phyloP scores from a whole-genome alignment of 2,797 vertebrate species.

The Phoeniculus purpureus region DNA sequence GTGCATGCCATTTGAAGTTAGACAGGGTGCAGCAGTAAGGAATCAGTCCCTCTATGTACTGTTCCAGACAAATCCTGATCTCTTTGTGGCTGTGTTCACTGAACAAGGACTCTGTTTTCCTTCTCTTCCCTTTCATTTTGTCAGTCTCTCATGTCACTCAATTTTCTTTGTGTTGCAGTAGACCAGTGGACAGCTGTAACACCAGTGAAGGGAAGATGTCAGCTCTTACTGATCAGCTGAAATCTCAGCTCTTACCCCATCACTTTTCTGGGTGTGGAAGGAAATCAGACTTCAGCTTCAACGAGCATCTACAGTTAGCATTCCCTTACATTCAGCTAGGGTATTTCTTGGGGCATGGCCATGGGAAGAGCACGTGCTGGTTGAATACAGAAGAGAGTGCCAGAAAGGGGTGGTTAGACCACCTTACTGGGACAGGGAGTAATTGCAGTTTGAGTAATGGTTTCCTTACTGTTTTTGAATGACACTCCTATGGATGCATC shows the following conservation, averaged over 20 bases:
- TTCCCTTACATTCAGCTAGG: not conserved
- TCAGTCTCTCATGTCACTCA: not conserved
- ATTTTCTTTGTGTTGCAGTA: not conserved
- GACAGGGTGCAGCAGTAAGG: too few species aligned
- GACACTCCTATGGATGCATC: not conserved
- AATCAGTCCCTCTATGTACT: not conserved
- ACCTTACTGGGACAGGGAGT: not conserved
- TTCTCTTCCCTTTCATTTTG: not conserved
- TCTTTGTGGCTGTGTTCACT: not conserved
- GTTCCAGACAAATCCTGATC: not conserved
- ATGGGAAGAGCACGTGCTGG: not conserved
- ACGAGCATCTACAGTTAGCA: not conserved
- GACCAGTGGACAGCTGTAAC: conserved; percentile 30
- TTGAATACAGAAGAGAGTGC: not conserved
- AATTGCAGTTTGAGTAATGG: not conserved
- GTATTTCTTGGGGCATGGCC: not conserved
- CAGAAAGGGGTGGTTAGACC: not conserved
- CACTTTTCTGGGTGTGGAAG: not conserved
- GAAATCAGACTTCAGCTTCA: not conserved
- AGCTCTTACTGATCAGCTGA: not conserved
- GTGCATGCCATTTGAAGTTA: not conserved
- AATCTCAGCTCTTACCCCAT: conserved; percentile 9
- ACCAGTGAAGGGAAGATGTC: not conserved
- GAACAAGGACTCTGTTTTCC: not conserved
- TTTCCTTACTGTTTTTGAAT: conserved; percentile 3